These are phyloP conservation scores for Andricus quercusramuli DNA, from an alignment of 2,888 invertebrate species.

Conservation along the genomic window DNA sequence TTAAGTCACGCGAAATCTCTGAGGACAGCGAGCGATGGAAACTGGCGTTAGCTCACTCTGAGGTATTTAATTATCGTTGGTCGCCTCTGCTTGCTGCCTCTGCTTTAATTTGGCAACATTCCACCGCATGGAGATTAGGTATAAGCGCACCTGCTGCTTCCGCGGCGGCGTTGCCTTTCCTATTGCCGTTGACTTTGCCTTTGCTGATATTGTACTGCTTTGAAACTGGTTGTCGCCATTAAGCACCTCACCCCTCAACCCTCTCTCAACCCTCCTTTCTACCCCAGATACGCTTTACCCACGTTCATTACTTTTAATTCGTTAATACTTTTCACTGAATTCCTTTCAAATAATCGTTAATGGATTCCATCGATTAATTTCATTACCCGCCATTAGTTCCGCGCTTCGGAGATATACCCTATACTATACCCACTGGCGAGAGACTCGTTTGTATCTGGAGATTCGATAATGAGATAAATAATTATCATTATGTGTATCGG, in stretches of 20 bases:
- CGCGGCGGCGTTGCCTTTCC: slow-evolving; percentile 56
- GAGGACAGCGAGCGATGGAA: slow-evolving; percentile 50
- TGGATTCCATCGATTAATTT: slow-evolving; percentile 57
- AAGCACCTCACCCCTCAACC: background rate
- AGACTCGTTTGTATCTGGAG: slow-evolving; percentile 26
- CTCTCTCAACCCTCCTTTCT: no score
- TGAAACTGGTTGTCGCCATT: slow-evolving; percentile 51
- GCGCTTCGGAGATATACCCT: slow-evolving; percentile 29
- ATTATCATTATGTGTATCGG: slow-evolving; percentile 39
- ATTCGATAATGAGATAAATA: slow-evolving; percentile 37
- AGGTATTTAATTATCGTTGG: slow-evolving; percentile 57
- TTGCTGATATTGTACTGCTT: slow-evolving; percentile 49
- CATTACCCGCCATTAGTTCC: slow-evolving; percentile 53
- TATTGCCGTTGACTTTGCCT: slow-evolving; percentile 25
- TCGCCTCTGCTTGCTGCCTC: slow-evolving; percentile 43
- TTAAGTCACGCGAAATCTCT: slow-evolving; percentile 44
- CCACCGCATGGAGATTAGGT: slow-evolving; percentile 67
- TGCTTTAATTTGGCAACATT: slow-evolving; percentile 69
- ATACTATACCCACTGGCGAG: background rate
- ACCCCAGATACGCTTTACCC: background rate
- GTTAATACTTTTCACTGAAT: slow-evolving; percentile 40
- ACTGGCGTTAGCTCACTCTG: slow-evolving; percentile 52
- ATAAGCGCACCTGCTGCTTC: slow-evolving; percentile 62
- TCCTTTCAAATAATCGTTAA: slow-evolving; percentile 56
- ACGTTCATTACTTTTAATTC: background rate